phyloP scores from a whole-genome alignment of 2,113 vertebrate genomes.

The Corythornis cristatus region DNA sequence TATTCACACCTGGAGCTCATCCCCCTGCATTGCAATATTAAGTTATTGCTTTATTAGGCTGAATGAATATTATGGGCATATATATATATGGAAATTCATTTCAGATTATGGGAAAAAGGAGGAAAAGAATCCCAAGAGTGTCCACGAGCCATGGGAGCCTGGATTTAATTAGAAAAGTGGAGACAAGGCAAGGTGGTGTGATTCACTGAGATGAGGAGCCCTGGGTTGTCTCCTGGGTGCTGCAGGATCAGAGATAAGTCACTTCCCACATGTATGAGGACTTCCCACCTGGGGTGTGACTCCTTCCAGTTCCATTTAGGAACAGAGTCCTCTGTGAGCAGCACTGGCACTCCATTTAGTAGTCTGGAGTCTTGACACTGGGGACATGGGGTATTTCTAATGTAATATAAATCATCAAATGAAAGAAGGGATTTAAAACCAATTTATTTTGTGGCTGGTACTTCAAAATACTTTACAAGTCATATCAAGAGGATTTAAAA shows the following conservation, averaged over 20 bases:
- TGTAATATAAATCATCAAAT: not conserved
- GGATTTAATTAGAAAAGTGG: fast-evolving
- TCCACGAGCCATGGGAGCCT: not conserved
- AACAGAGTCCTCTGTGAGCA: not conserved
- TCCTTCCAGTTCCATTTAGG: not conserved
- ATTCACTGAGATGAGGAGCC: not conserved
- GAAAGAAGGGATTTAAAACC: constrained; percentile 30
- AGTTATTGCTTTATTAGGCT: not conserved
- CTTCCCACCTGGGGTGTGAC: not conserved
- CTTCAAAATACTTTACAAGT: constrained; percentile 41
- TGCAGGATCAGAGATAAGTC: not conserved
- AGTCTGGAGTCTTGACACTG: not conserved
- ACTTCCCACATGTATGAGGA: fast-evolving
- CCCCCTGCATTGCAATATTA: not conserved
- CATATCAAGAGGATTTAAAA: constrained; percentile 21
- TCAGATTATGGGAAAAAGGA: not conserved
- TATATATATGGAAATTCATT: not conserved
- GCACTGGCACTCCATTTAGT: not conserved
- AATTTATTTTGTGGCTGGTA: constrained; percentile 5
- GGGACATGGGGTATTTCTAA: not conserved
- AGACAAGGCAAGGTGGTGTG: not conserved
- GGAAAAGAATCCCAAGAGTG: not conserved
- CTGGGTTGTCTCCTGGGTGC: not conserved
- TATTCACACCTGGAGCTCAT: not conserved
- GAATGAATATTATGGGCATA: not conserved